Conservation (phyloP, 2,888 invertebrate species). For the Cryptus viduatorius region DNA sequence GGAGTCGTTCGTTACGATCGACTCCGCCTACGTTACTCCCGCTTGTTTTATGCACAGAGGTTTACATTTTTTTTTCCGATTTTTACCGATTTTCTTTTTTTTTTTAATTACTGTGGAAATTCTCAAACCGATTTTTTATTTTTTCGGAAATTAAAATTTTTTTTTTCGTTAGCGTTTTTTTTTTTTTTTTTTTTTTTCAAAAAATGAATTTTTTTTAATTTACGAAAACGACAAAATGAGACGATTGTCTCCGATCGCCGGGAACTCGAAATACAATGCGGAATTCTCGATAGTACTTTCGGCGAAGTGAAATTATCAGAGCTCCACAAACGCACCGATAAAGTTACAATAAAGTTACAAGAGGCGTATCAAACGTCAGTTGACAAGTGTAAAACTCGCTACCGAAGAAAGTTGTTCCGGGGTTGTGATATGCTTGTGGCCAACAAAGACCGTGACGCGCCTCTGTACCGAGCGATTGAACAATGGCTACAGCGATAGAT, state of each 20-base stretch:
- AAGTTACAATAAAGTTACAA: conserved; percentile 53
- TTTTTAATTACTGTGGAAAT: too few species aligned
- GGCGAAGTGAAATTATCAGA: background rate
- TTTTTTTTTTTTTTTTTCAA: too few species aligned
- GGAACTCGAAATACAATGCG: background rate
- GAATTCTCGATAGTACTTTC: background rate
- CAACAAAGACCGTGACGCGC: conserved; percentile 49
- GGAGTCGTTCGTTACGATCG: conserved; percentile 75
- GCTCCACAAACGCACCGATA: too few species aligned
- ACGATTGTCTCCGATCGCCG: too few species aligned
- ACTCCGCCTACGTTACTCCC: conserved; percentile 79
- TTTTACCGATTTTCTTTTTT: too few species aligned
- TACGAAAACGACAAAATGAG: too few species aligned
- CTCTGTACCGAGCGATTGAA: conserved; percentile 47
- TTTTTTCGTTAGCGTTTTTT: too few species aligned
- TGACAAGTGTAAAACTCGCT: conserved; percentile 58
- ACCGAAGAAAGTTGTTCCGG: conserved; percentile 68
- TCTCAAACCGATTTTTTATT: too few species aligned
- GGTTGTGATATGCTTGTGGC: conserved; percentile 25
- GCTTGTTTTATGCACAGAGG: conserved; percentile 22
- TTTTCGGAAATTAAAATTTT: too few species aligned
- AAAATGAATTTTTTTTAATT: too few species aligned
- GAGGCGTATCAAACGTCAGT: conserved; percentile 61
- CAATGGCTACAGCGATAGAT: conserved; percentile 41
- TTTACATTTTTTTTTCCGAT: too few species aligned